phyloP scores from a whole-genome alignment of 2,888 invertebrate genomes.

The Rhaphigaster nebulosa region DNA sequence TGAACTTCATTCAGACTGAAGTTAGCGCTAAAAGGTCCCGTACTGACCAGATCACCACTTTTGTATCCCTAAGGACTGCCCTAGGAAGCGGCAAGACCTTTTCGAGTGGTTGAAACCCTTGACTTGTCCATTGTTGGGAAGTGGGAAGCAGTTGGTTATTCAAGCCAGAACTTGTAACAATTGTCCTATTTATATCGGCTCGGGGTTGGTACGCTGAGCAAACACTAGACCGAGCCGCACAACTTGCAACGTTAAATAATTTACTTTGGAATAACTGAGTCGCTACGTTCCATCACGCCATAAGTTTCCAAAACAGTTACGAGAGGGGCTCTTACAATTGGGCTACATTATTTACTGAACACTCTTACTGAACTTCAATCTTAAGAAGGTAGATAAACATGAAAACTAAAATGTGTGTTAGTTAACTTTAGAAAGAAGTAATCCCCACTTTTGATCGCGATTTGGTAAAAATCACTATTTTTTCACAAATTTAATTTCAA shows the following conservation, averaged over 20 bases:
- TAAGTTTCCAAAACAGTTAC: background rate
- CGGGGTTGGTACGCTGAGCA: background rate
- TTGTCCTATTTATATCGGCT: background rate
- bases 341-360: background rate
- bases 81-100: background rate
- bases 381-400: no score
- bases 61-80: background rate
- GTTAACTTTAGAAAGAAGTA: no score
- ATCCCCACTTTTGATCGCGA: no score
- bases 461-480: no score
- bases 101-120: background rate
- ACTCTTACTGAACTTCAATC: no score
- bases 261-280: constrained; percentile 17
- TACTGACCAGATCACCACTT: background rate
- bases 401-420: no score
- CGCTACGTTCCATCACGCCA: background rate
- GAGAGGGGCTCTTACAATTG: background rate
- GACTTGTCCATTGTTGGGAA: background rate
- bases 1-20: background rate
- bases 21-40: background rate
- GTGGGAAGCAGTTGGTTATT: constrained; percentile 1
- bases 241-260: constrained; percentile 15
- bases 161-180: background rate
- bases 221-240: background rate
- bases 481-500: no score